Base-by-base conservation (phyloP, 2,888 invertebrate species). In the Nephrotoma appendiculata region DNA sequence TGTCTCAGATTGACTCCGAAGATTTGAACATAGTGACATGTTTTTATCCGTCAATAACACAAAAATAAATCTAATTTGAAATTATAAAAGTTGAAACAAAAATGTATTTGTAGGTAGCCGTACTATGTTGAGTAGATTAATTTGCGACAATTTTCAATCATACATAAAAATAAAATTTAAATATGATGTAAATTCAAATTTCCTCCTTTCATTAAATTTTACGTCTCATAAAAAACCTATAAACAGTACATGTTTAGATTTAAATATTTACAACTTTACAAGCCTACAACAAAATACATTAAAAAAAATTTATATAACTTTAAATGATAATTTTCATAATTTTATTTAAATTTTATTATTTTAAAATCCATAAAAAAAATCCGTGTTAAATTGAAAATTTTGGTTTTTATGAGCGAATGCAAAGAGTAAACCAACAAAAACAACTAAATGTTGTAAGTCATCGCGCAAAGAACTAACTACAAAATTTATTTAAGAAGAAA, bases 341-440 rank as follows among this genome's bases (percentile, higher is more conserved):
- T 71, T 71, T 71, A 71, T 71, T 71, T 31, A 31, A 71, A 71
- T 71, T 71, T 71, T 71, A 71, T 71, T 71, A 71, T 71, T 71
- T 9, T 31, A 19, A 57, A 15, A 57, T 57, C 52, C 31, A 84
- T 84, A 41, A 41, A 84, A 83, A 83, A 2, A 12, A n/a, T 84
- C 84, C 15, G 84, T 84, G 84, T 84, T 84, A 84, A 84, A 84
- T 84, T 84, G 84, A 6, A 42, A 84, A 84, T 84, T 84, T 84
- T 42, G 84, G 84, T 84, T 84, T 31, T 11, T 48, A 41, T 6
- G 84, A 84, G 42, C 12, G 84, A 84, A 84, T 84, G 5, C 41
- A 42, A 31, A 71, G 71, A 71, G 44, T 1, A 9, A 44, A 9
- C 44, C 44, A 44, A 9, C 11, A 44, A 5, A 11, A 11, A 44